Conservation (phyloP, 2,797 vertebrate species). For the Spizella passerina region DNA sequence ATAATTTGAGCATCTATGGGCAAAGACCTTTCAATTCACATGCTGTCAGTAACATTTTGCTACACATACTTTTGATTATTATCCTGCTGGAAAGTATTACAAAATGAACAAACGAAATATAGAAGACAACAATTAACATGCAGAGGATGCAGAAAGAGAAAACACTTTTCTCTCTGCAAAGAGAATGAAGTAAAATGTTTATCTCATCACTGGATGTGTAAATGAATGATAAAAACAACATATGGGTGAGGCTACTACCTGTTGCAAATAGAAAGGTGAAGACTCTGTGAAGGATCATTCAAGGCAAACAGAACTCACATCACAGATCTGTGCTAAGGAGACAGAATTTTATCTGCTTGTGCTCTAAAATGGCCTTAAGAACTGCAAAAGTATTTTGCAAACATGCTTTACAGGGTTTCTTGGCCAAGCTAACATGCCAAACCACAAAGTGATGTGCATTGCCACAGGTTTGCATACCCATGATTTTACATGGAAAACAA, state of each 20-base stretch:
- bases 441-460: neutral
- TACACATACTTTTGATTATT: neutral
- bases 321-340: neutral
- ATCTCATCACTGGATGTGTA: neutral
- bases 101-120: neutral
- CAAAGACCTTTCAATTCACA: neutral
- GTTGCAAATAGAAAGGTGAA: neutral
- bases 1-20: neutral
- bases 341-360: neutral
- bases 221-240: neutral
- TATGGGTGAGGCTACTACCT: neutral
- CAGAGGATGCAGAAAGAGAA: neutral
- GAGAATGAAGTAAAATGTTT: neutral
- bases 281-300: neutral
- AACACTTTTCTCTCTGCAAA: neutral
- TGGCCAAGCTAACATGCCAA: neutral
- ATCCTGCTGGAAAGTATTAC: neutral
- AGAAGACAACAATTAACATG: neutral
- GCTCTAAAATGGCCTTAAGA: neutral
- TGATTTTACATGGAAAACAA: neutral
- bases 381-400: neutral
- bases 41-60: neutral
- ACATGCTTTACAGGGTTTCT: neutral
- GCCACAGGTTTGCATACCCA: neutral
- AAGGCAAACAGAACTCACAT: neutral